These are phyloP conservation scores for Tipula confusa DNA, from an alignment of 2,888 invertebrate species.

Conservation along the genomic window DNA sequence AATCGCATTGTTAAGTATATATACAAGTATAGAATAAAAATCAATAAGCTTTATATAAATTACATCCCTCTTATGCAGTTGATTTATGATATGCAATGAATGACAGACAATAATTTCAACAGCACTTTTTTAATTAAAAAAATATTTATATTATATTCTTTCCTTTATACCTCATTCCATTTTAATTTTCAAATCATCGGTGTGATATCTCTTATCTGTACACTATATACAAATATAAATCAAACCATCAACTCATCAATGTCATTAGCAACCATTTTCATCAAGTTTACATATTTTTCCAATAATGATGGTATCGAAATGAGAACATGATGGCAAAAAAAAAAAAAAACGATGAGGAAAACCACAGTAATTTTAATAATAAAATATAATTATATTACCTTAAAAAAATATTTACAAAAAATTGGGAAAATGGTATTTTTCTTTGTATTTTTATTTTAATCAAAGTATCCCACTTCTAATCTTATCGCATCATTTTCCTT, in stretches of 20 bases:
- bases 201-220: neutral
- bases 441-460: neutral
- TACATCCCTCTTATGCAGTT: neutral
- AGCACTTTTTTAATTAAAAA: neutral
- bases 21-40: neutral
- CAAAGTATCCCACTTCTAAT: slow-evolving; percentile 25
- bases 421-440: neutral
- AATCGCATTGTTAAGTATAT: neutral
- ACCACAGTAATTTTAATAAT: neutral
- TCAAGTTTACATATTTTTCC: neutral
- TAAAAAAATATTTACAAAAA: neutral
- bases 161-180: neutral
- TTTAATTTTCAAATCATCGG: neutral
- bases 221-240: neutral
- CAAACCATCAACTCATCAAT: slow-evolving; percentile 12
- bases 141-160: too few relatives aligned
- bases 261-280: slow-evolving; percentile 12
- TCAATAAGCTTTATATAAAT: neutral
- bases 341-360: neutral
- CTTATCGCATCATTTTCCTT: neutral
- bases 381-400: slow-evolving; percentile 25
- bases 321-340: neutral
- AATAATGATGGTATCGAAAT: neutral
- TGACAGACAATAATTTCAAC: neutral
- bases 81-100: neutral